phyloP scores from a whole-genome alignment of 2,888 invertebrate genomes.

The Zygogramma bicolorata region DNA sequence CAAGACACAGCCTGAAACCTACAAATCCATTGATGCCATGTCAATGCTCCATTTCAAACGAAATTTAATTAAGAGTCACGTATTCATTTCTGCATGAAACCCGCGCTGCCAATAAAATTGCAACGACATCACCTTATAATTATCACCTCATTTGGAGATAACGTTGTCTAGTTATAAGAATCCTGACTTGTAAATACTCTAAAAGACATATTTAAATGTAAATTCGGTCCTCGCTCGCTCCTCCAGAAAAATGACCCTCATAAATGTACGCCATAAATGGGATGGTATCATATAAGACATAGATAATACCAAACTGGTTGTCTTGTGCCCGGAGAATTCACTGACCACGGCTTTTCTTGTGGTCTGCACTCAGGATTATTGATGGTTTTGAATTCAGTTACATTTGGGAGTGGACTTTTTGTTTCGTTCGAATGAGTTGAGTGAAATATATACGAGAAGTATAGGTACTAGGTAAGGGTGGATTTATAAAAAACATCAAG shows the following conservation, averaged over 20 bases:
- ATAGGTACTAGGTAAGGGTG: no score
- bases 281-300: constrained; percentile 56
- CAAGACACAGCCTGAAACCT: background rate
- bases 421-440: background rate
- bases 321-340: constrained; percentile 24
- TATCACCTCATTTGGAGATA: constrained; percentile 53
- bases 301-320: constrained; percentile 57
- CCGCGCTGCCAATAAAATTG: constrained; percentile 28
- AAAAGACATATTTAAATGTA: constrained; percentile 54
- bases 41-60: background rate
- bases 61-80: background rate
- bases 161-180: constrained; percentile 52
- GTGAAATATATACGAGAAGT: background rate
- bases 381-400: constrained; percentile 11
- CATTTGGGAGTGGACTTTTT: background rate
- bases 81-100: constrained; percentile 14
- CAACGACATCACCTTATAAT: constrained; percentile 47
- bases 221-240: constrained; percentile 37
- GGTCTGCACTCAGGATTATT: constrained; percentile 12
- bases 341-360: constrained; percentile 17
- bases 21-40: background rate
- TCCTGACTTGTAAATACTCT: constrained; percentile 51
- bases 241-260: constrained; percentile 52
- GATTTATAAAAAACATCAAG: no score
- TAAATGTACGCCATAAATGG: constrained; percentile 60